Evolutionary conservation across 2,113 vertebrate species (phyloP), one percentile per base, ranked within the genome.

Genomic region (Coryphaenoides rupestris): DNA sequence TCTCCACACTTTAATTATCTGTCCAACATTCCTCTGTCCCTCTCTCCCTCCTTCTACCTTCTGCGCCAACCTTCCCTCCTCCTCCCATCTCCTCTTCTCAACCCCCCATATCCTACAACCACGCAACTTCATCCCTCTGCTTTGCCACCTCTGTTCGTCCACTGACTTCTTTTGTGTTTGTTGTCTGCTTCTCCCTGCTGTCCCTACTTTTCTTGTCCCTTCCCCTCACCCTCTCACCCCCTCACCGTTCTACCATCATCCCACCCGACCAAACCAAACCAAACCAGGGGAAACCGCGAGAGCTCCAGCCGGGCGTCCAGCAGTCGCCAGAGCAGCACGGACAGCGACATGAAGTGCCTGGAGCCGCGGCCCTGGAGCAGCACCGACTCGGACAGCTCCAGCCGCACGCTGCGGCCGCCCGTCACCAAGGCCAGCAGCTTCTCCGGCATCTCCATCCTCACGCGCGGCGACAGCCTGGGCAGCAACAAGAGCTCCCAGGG

Each of bases 341-440:
- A 99, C 88, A 96, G 93, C 1, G 97, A 99, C 66, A 90, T 98
- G 78, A 99, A 96, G 70, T 92, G 95, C 0, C 89, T 97, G 91
- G 97, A 98, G 74, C 96, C 97, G 0, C 93, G 97, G 58, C 97
- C 97, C 0, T 99, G 97, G 97, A 99, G 97, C 89, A 99, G 97
- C 91, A 99, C 97, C 0, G 97, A 99, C 66, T 98, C 96, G 0
- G 97, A 98, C 1, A 96, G 95, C 83, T 98, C 96, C 62, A 86
- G 89, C 81, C 95, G 95, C 66, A 95, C 63, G 53, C 91, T 97
- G 76, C 80, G 96, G 45, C 97, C 96, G 0, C 96, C 97, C 0
- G 97, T 99, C 73, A 98, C 96, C 69, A 99, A 99, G 87, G 96
- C 97, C 88, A 98, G 96, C 93, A 99, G 97, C 89, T 99, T 99